Base-by-base conservation (phyloP, 2,888 invertebrate species). In the Andricus curvator region DNA sequence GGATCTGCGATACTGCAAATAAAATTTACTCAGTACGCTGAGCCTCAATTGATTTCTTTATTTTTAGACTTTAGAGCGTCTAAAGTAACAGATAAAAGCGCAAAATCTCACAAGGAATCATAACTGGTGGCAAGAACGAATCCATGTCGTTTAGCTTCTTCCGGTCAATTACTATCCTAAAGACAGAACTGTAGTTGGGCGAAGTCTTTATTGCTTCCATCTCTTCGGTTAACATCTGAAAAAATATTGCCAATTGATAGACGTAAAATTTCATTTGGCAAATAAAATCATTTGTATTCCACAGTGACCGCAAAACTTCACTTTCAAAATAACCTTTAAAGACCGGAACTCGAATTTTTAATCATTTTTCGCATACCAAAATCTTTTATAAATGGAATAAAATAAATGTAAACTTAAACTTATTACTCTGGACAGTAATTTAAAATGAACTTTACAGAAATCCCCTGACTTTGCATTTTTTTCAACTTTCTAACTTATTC, bases 181-280 rank as follows among this genome's bases (percentile, higher is more conserved):
- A 97, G 76, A 95, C 94, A 83, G 95, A 94, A 78, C 97, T 97
- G 92, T 94, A 97, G 85, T 94, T 94, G 83, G 94, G 95, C 88
- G 95, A 94, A 82, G 94, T 93, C 89, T 95, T 95, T 84, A 96
- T 93, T 88, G 93, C 94, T 67, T 94, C 93, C 86, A 96, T 93
- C 87, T 94, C 94, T 82, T 95, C 95, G 84, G 93, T 91, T 89
- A 94, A 94, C 83, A 94, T 95, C 95, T 95, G 93, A 9, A 92
- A 93, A 48, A 48, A 48, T 15, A 48, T 48, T 3, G 4, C 48
- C 13, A 44, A 17, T 15, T 17, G 17, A 17, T 4, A 15, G 4
- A 48, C 15, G 48, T 48, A 0, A 48, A 8, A 17, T 48, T 48
- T 17, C 13, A 48, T 48, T 48, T 48, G 4, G 15, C 48, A 48